Percentiles rank a stretch among this genome's conserved stretches.
phyloP scores from a whole-genome alignment of 2,113 vertebrate species.

The Microcebus murinus region DNA sequence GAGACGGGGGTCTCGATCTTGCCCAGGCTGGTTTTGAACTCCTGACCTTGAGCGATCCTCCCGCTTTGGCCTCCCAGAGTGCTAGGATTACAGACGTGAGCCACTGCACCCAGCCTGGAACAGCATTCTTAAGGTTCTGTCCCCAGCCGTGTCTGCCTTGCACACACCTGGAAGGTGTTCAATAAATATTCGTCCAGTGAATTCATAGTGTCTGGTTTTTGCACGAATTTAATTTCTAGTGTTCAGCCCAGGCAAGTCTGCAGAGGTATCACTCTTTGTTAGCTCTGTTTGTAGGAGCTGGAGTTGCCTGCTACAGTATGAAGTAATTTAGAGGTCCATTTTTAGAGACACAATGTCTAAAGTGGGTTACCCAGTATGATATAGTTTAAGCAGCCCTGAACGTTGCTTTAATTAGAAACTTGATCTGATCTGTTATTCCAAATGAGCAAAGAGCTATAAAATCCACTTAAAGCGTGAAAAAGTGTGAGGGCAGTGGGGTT shows the following conservation, averaged over 20 bases:
- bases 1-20: no score
- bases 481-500: background rate
- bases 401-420: conserved; percentile 43
- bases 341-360: background rate
- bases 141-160: background rate
- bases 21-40: no score
- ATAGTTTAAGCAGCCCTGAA: background rate
- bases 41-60: no score
- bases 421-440: background rate
- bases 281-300: background rate
- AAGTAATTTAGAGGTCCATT: background rate
- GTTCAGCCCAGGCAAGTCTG: background rate
- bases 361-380: background rate
- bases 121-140: background rate
- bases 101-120: background rate
- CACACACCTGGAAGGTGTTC: background rate
- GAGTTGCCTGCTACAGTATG: background rate
- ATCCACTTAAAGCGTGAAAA: background rate
- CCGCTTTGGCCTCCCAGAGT: no score
- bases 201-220: background rate
- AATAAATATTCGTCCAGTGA: background rate
- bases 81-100: no score
- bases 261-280: background rate
- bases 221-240: background rate
- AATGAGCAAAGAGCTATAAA: background rate